Conservation (phyloP, 1,140 invertebrate genomes). For the Samia ricini region DNA sequence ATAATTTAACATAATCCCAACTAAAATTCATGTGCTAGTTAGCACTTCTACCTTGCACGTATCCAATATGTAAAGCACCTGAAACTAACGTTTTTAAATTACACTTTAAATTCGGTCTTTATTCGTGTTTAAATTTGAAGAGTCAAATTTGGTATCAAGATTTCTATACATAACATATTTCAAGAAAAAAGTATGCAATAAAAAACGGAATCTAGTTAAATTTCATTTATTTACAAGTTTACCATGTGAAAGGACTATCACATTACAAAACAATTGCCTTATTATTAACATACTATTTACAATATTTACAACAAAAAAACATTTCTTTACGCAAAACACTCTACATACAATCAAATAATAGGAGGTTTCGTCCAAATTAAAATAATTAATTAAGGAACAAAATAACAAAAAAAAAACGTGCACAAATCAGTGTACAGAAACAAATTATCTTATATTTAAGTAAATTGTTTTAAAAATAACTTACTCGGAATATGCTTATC, state of each 20-base stretch:
- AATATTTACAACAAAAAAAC: slow-evolving; percentile 61
- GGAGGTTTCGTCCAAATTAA: slow-evolving; percentile 16
- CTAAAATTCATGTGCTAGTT: no score
- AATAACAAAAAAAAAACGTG: slow-evolving; percentile 53
- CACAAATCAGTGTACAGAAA: slow-evolving; percentile 40
- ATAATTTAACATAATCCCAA: no score
- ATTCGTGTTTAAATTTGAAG: no score
- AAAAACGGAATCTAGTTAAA: slow-evolving; percentile 52
- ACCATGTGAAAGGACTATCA: slow-evolving; percentile 68
- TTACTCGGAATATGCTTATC: slow-evolving; percentile 32
- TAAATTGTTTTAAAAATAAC: slow-evolving; percentile 32
- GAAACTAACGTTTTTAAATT: no score
- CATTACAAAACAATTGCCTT: slow-evolving; percentile 72
- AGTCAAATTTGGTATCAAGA: no score
- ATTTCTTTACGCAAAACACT: slow-evolving; percentile 45
- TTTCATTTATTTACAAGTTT: slow-evolving; percentile 74
- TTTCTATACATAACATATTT: no score
- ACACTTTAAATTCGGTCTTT: no score
- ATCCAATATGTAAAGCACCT: no score
- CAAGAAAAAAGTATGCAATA: slow-evolving; percentile 15
- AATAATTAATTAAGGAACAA: slow-evolving; percentile 47
- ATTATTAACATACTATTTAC: slow-evolving; percentile 61
- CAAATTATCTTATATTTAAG: slow-evolving; percentile 30
- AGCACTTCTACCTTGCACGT: no score
- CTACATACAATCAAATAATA: slow-evolving; percentile 22